Base-by-base conservation (phyloP, 1,140 invertebrate genomes). In the Drosophila lowei region DNA sequence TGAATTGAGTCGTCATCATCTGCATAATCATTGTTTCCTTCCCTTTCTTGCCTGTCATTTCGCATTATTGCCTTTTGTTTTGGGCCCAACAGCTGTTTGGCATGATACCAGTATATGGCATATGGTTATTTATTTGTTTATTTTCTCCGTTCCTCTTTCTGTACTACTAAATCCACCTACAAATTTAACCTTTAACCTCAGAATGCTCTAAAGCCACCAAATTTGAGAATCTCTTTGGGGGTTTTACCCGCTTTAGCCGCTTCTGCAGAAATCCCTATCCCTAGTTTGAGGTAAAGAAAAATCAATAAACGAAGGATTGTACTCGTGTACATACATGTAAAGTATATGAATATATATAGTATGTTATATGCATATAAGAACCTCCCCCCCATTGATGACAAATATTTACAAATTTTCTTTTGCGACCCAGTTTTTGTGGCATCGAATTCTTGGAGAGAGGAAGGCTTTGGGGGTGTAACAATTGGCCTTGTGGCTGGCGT, bases 21-120 rank as follows among this genome's bases (percentile, higher is more conserved):
- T 38, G 66, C 56, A 72, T 65, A n/a, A 23, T 77, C 23, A 55
- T 72, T 60, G 15, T 55, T 56, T 25, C n/a, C 23, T 15, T 53
- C 67, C 5, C 23, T 25, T 25, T 5, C 50, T 16, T 73, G 57
- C 28, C 79, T 72, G 79, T 75, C 74, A 71, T 83, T 83, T 71
- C 18, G 58, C 66, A 66, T 80, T 63, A 63, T 64, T 50, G 67
- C 73, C 71, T 79, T 77, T 85, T 79, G 79, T 80, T 86, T 71
- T 48, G 57, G 34, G 61, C 61, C 68, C 67, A 85, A 85, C 81
- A 85, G 81, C 81, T 77, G 81, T 61, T 81, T 54, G 81, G 67
- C 77, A 85, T 86, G 64, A 85, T 50, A 13, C 4, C 11, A 13
- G 11, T 4, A 79, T 54, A 79, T 58, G 41, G 48, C 60, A 65